These are phyloP conservation scores for Tichodroma muraria DNA, from an alignment of 2,113 vertebrate species.

Conservation along the genomic window DNA sequence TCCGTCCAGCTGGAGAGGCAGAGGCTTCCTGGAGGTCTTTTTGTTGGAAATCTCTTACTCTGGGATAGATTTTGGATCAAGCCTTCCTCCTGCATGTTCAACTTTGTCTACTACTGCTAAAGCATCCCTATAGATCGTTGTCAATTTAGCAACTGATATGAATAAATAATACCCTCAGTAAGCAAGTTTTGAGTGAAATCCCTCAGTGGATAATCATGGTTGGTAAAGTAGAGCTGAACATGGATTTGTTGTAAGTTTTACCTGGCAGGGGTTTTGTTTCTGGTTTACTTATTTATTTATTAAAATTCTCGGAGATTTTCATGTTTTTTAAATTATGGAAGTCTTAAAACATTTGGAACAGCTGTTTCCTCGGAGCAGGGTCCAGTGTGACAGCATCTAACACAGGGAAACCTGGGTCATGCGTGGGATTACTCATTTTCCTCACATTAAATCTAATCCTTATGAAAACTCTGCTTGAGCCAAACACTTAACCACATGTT, in stretches of 20 bases:
- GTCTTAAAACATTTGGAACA: neutral
- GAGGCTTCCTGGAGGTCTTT: neutral
- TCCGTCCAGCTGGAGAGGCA: neutral
- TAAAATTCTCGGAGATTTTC: neutral
- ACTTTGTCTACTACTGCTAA: neutral
- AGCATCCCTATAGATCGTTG: neutral
- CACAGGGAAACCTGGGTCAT: neutral
- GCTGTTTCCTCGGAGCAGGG: neutral
- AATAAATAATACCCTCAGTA: neutral
- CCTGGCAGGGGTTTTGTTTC: neutral
- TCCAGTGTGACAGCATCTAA: neutral
- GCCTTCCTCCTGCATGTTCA: neutral
- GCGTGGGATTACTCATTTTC: neutral
- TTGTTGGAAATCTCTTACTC: neutral
- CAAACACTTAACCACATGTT: neutral
- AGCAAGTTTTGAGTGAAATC: neutral
- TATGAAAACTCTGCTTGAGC: neutral
- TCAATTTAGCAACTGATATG: neutral
- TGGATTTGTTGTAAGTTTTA: neutral
- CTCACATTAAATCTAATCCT: neutral
- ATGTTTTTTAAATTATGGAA: neutral
- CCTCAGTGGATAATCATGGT: neutral
- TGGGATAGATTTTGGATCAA: neutral
- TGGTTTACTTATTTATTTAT: neutral
- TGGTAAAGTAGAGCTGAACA: neutral